Evolutionary conservation across 2,888 invertebrate species (phyloP).

Genomic region (Carpatolechia fugitivella): DNA sequence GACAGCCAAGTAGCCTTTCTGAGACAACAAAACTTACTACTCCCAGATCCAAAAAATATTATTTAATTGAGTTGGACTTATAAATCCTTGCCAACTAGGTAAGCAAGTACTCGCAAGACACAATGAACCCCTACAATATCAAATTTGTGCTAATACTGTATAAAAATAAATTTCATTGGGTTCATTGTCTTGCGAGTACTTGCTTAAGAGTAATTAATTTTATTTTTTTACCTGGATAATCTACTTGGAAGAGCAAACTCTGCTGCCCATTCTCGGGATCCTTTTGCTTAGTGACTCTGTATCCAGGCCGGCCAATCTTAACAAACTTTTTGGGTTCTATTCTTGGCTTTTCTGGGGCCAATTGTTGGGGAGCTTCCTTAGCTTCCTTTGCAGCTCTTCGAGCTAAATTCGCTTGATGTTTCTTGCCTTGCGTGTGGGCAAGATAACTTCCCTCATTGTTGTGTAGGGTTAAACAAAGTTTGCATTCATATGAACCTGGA

Average conservation of each 20-base stretch:
- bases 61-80: too few species aligned
- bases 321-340: slow-evolving; percentile 99
- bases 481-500: slow-evolving; percentile 97
- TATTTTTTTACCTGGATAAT: slow-evolving; percentile 84
- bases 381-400: slow-evolving; percentile 99
- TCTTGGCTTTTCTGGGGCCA: slow-evolving; percentile 96
- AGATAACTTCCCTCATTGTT: slow-evolving; percentile 99
- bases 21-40: too few species aligned
- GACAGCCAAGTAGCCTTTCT: too few species aligned
- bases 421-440: slow-evolving; percentile 99
- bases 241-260: slow-evolving; percentile 97
- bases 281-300: slow-evolving; percentile 98
- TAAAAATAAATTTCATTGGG: too few species aligned
- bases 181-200: too few species aligned
- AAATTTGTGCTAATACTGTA: too few species aligned
- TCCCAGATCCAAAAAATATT: too few species aligned
- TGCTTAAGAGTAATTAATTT: too few species aligned
- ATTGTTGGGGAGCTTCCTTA: slow-evolving; percentile 95
- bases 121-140: too few species aligned
- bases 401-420: slow-evolving; percentile 99
- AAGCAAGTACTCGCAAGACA: too few species aligned
- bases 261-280: slow-evolving; percentile 98
- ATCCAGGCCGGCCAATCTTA: slow-evolving; percentile 99
- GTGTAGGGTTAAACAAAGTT: slow-evolving; percentile 97
- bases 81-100: too few species aligned